Conservation (phyloP, 2,113 vertebrate species). For the Indicator indicator region DNA sequence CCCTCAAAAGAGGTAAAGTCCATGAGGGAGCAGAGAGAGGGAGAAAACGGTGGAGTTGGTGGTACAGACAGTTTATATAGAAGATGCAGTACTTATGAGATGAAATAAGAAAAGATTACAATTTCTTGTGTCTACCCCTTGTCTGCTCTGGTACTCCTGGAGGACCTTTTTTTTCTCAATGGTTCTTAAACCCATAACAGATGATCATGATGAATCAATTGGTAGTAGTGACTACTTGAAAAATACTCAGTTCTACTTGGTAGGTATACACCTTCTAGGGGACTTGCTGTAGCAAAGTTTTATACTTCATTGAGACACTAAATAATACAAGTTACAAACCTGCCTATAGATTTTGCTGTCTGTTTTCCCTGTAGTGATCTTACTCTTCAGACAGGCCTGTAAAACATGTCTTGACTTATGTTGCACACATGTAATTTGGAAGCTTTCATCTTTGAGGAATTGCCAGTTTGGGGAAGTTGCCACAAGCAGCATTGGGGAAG, state of each 20-base stretch:
- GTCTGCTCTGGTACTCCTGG: too few relatives aligned
- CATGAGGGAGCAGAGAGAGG: too few relatives aligned
- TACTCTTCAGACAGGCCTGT: neutral
- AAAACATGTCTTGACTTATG: neutral
- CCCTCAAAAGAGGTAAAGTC: too few relatives aligned
- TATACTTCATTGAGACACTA: neutral
- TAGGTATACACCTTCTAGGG: neutral
- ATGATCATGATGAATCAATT: neutral
- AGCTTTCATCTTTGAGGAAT: neutral
- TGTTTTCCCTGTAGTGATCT: neutral
- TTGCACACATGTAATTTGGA: neutral
- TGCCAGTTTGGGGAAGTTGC: neutral
- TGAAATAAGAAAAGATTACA: too few relatives aligned
- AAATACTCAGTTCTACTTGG: neutral
- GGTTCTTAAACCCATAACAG: too few relatives aligned
- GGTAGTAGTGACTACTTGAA: neutral
- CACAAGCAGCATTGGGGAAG: neutral
- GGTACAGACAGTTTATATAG: too few relatives aligned
- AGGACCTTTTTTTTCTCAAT: too few relatives aligned
- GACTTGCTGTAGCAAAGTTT: neutral
- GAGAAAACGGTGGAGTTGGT: too few relatives aligned
- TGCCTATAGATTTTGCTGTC: neutral
- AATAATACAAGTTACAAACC: too few relatives aligned
- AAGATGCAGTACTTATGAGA: too few relatives aligned
- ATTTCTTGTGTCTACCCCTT: too few relatives aligned